phyloP scores from a whole-genome alignment of 2,113 vertebrate genomes.

The Epinephelus lanceolatus region DNA sequence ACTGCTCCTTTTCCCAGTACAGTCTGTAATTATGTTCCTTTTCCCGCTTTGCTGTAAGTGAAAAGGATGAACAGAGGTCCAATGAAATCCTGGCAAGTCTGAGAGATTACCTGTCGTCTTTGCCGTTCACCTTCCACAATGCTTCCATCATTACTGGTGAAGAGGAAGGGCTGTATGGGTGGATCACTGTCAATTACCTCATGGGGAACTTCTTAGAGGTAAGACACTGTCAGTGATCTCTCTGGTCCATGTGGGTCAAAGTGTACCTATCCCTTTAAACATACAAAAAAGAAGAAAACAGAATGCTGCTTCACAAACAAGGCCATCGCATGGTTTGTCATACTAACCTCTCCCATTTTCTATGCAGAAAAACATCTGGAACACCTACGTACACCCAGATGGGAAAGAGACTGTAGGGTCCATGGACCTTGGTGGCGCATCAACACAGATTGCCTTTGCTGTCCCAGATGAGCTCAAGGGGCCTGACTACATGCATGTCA shows the following conservation, averaged over 20 bases:
- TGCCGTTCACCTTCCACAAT: conserved; percentile 92
- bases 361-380: conserved; percentile 90
- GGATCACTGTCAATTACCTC: conserved; percentile 99
- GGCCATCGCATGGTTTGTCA: neutral
- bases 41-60: conserved; percentile 68
- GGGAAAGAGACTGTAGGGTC: conserved; percentile 89
- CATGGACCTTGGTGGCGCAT: conserved; percentile 95
- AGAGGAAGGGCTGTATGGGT: conserved; percentile 96
- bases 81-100: conserved; percentile 86
- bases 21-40: neutral
- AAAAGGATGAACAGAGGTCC: conserved; percentile 86
- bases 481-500: conserved; percentile 81
- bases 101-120: conserved; percentile 86
- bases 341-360: neutral
- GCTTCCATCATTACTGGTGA: conserved; percentile 93
- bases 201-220: conserved; percentile 95
- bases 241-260: neutral
- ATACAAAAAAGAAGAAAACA: neutral
- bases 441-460: conserved; percentile 94
- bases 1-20: neutral
- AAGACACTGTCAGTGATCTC: conserved; percentile 11
- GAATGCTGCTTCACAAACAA: neutral
- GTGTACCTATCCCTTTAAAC: neutral
- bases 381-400: conserved; percentile 85
- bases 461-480: conserved; percentile 58